Evolutionary conservation across 2,113 vertebrate species (phyloP), one percentile per base, ranked within the genome.

Genomic region (Tyrannus savana): DNA sequence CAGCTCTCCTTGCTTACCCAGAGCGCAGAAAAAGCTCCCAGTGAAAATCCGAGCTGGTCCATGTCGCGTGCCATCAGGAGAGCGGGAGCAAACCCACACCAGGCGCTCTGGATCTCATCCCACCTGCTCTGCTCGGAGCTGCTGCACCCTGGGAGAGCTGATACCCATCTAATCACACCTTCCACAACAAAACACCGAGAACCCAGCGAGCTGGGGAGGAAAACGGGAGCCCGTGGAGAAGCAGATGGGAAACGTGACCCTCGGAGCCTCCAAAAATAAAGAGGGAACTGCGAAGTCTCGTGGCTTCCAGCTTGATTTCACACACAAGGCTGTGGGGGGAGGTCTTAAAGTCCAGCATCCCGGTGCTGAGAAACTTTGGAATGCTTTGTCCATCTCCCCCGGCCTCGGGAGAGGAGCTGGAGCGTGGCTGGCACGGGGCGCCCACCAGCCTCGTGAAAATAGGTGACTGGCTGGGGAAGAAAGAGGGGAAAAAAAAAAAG

Each of bases 381-480:
- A 39, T 66, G 39, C 53, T 64, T 39, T 92, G 94, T 59, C 46
- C 94, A 90, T 85, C 50, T 69, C n/a, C 14, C 53, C 56, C 33
- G 46, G 37, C 6, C 44, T 18, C 58, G 66, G 60, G 28, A 94
- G 66, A 73, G 58, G 46, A 97, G 88, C 46, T 30, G 75, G 66
- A 88, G 67, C 63, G 85, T 85, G 25, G 1, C 75, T 88, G 92
- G 30, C 92, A 96, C 0, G 0, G 74, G 69, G 88, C 42, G 30
- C 94, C 88, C 77, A 94, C 50, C 1, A 93, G 88, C 62, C 14
- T 28, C 55, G 95, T 0, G 75, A 90, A 94, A 97, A 93, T 90
- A 90, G 88, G 96, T 90, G 94, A 94, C 85, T 92, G 0, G 50
- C 85, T 41, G 1, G 7, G 92, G 85, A 78, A 95, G 88, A 94